Evolutionary conservation across 2,113 vertebrate species (phyloP).

Genomic region (Naja naja): DNA sequence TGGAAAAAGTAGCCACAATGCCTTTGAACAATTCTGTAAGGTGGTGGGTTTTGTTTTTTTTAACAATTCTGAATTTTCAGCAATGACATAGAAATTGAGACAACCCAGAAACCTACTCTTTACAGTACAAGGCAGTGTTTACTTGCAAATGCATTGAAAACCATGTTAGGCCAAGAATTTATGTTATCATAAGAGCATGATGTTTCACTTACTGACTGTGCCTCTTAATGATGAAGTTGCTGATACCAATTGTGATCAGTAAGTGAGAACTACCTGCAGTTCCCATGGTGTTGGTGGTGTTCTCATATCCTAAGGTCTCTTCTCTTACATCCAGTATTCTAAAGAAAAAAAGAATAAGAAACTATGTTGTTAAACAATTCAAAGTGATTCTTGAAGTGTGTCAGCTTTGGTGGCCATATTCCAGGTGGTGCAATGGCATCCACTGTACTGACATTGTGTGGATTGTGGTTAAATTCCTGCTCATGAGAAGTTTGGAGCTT

Average conservation of each 20-base stretch:
- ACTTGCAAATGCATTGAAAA: neutral
- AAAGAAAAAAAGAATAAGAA: neutral
- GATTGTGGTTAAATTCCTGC: neutral
- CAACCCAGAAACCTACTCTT: neutral
- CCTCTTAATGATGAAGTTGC: neutral
- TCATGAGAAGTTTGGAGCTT: neutral
- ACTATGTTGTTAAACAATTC: neutral
- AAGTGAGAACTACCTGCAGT: neutral
- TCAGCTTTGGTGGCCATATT: too few relatives aligned
- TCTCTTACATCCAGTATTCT: neutral
- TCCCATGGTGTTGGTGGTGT: neutral
- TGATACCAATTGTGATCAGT: neutral
- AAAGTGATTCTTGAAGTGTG: neutral
- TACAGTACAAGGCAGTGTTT: neutral
- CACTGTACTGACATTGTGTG: neutral
- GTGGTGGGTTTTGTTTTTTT: too few relatives aligned
- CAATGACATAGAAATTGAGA: neutral
- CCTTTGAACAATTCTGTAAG: neutral
- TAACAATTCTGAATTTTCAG: neutral
- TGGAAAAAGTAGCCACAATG: neutral
- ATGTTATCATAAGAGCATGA: neutral
- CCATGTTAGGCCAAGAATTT: neutral
- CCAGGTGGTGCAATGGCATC: too few relatives aligned
- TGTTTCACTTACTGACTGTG: neutral
- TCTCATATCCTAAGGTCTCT: neutral